Base-by-base conservation (phyloP, 2,113 vertebrate species). In the Meleagris gallopavo region DNA sequence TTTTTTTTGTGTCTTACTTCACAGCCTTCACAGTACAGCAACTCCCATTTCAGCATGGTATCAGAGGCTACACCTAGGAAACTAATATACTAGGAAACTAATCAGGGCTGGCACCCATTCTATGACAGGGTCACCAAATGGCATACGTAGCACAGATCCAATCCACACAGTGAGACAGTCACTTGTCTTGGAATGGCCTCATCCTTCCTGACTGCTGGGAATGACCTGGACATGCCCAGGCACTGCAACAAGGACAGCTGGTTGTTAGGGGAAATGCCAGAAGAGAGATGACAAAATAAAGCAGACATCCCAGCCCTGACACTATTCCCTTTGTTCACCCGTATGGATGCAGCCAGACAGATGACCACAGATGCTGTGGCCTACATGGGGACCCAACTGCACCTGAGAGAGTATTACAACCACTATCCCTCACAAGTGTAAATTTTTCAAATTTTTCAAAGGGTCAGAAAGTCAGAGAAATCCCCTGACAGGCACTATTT, bases 181-280 rank as follows among this genome's bases (percentile, higher is more conserved):
- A 43, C 60, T n/a, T 3, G 1, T 32, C 20, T 11, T 11, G 57
- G 6, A 2, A 12, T 14, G 20, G n/a, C 38, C 30, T 45, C 27
- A 1, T 50, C 38, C 50, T 36, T 81, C 48, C 55, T 57, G 61
- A 46, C 13, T 0, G 0, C 61, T 78, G 25, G 9, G 10, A 78
- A 57, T 9, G 2, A 13, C 62, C 66, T 22, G 6, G 30, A 57
- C 17, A 3, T 10, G 45, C 11, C 43, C 5, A 1, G 65, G 61
- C 24, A 38, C 8, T 66, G 36, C 57, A 57, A 0, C 2, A 30
- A 34, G 66, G 61, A 74, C 50, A 57, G 34, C 5, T 71, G 25
- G 4, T 50, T 70, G 27, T 50, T 57, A 34, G 10, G 52, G 15
- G 38, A 64, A 64, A 40, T 15, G 16, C 61, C 38, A 40, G 61